Base-by-base conservation (phyloP, 64 coral and sea anemone genomes). In the Astreopora myriophthalma region DNA sequence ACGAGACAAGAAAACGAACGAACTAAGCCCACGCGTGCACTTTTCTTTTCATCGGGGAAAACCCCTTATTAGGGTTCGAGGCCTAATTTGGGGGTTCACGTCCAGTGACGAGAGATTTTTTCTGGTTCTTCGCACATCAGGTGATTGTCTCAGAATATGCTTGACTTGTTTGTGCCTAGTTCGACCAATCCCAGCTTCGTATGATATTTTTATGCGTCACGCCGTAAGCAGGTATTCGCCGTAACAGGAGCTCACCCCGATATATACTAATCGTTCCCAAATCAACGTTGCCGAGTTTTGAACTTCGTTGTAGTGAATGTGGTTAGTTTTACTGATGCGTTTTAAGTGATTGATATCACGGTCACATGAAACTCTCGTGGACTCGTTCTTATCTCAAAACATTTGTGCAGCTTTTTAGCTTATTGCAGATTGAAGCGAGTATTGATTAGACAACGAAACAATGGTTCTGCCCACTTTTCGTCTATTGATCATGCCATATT, bases 401-500 rank as follows among this genome's bases (percentile, higher is more conserved):
- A 0, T 27, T 79, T 57, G 0, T 57, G 1, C 17, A 5, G 17
- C 14, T 35, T 23, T 27, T 24, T 27, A 9, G 8, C 16, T 6
- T 12, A n/a, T 28, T 63, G 31, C 70, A 73, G 70, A 73, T 36
- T 79, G 31, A 17, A 20, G 33, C 25, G 13, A 34, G 28, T 35
- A 34, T 8, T 65, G 17, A 40, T 83, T 35, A 38, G 70, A 24
- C 34, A 83, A 32, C 44, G 27, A 20, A 58, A 42, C 78, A 82
- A 82, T 63, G 3, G 30, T 11, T 32, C 79, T 64, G 1, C 52
- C 33, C 57, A 64, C 5, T 64, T 24, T 64, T 65, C 57, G 27
- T 34, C 27, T 23, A 38, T 65, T 64, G 79, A 83, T 83, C 79
- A 83, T 65, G 32, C 79, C 55, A 83, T 64, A 26, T 25, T 83